phyloP scores from a whole-genome alignment of 2,113 vertebrate species.

The Peucedramus taeniatus region DNA sequence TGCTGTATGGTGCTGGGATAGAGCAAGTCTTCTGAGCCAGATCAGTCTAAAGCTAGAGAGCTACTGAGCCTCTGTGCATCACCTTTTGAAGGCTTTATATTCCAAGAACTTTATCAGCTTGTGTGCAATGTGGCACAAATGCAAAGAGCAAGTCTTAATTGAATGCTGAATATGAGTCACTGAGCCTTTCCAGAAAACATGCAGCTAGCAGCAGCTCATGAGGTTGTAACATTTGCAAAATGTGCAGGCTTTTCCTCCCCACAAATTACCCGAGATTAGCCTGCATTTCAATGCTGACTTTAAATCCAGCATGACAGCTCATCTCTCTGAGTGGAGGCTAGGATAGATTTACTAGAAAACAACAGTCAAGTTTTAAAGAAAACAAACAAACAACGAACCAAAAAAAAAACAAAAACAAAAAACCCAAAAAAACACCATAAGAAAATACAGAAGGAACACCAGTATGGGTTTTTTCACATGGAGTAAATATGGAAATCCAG shows the following conservation, averaged over 20 bases:
- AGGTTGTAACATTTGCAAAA: not conserved
- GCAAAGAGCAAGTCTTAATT: not conserved
- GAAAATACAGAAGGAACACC: not conserved
- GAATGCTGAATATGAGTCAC: not conserved
- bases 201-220: not conserved
- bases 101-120: not conserved
- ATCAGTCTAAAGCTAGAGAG: not conserved
- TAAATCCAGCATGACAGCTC: not conserved
- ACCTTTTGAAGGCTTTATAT: not conserved
- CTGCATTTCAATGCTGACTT: not conserved
- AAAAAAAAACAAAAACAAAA: not conserved
- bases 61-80: not conserved
- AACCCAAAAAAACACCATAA: fast-evolving
- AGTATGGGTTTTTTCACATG: not conserved
- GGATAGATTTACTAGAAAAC: not conserved
- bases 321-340: not conserved
- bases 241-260: not conserved
- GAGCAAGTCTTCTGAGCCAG: not conserved
- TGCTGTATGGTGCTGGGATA: not conserved
- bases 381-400: fast-evolving
- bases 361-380: not conserved
- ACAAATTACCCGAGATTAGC: not conserved
- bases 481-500: not conserved
- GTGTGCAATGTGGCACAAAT: not conserved
- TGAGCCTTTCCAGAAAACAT: not conserved